Conservation (phyloP, 1,140 invertebrate species). For the Ceratina calcarata region DNA sequence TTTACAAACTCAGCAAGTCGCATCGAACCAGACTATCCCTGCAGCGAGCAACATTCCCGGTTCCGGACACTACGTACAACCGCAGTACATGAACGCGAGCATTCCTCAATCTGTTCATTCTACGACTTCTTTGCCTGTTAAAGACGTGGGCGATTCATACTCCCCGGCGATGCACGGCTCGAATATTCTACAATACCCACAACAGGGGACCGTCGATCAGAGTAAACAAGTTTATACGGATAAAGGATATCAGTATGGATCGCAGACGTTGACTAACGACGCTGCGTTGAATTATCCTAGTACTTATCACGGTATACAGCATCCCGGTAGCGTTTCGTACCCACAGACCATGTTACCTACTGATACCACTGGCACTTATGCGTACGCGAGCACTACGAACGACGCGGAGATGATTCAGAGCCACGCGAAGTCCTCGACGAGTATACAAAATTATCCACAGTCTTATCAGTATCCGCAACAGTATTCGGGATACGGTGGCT, state of each 20-base stretch:
- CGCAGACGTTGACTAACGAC: conserved; percentile 48
- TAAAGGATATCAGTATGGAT: conserved; percentile 37
- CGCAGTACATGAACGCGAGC: conserved; percentile 38
- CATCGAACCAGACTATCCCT: conserved; percentile 5
- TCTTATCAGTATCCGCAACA: conserved; percentile 71
- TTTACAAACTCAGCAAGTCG: conserved; percentile 28
- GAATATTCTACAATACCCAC: conserved; percentile 41
- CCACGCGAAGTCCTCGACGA: conserved; percentile 68
- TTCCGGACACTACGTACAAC: conserved; percentile 46
- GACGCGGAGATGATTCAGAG: conserved; percentile 74
- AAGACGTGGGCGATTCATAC: conserved; percentile 35
- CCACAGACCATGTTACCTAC: conserved; percentile 42
- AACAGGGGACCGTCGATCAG: conserved; percentile 40
- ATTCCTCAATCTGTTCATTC: conserved; percentile 45
- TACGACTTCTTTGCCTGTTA: conserved; percentile 23
- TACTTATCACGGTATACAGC: conserved; percentile 59
- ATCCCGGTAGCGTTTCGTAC: conserved; percentile 31
- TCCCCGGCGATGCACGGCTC: conserved; percentile 30
- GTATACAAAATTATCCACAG: conserved; percentile 62
- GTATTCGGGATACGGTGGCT: conserved; percentile 58
- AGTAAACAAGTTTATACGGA: conserved; percentile 54
- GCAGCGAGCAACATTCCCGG: conserved; percentile 21
- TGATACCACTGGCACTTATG: conserved; percentile 31
- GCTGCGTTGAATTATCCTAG: conserved; percentile 55
- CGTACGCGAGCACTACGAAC: conserved; percentile 45